These are phyloP conservation scores for Procambarus clarkii DNA, from an alignment of 1,140 invertebrate species.

Conservation along the genomic window DNA sequence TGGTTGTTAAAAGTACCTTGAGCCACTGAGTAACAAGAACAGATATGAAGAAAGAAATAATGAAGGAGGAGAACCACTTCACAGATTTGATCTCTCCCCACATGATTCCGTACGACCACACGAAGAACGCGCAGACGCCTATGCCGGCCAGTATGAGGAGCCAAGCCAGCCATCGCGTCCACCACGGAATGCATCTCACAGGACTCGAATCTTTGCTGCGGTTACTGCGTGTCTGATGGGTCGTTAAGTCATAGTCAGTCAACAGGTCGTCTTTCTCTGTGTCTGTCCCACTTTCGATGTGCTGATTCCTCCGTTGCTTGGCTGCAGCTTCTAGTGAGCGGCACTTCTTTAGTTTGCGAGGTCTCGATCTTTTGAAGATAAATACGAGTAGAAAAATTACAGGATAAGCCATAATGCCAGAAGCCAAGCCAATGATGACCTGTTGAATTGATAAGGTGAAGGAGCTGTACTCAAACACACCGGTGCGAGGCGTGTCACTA, in stretches of 20 bases:
- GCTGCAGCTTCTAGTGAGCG: conserved; percentile 3
- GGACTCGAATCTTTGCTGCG: conserved; percentile 18
- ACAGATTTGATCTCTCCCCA: conserved; percentile 79
- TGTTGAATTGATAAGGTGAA: conserved; percentile 19
- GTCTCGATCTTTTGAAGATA: conserved; percentile 67
- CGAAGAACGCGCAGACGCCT: conserved; percentile 76
- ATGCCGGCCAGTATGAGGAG: conserved; percentile 76
- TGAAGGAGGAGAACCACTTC: conserved; percentile 79
- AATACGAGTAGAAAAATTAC: conserved; percentile 50
- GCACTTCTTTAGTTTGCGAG: conserved; percentile 29
- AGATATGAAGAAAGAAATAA: conserved; percentile 78
- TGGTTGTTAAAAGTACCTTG: conserved; percentile 75
- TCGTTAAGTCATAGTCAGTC: neutral
- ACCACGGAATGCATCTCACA: conserved; percentile 77
- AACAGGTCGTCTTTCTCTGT: neutral
- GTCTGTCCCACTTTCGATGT: neutral
- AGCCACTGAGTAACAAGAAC: conserved; percentile 80
- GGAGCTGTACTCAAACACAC: neutral
- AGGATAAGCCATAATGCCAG: conserved; percentile 40
- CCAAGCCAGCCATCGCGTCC: conserved; percentile 78
- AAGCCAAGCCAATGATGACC: conserved; percentile 24
- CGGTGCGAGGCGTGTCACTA: conserved; percentile 32
- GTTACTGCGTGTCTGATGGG: conserved; percentile 8
- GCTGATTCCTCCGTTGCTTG: neutral
- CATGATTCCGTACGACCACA: conserved; percentile 78